A percentile compares a stretch with the other conserved stretches of the same genome.
These are phyloP conservation scores for Enteromius radiatus DNA, from an alignment of 2,797 vertebrate species.

Conservation along the genomic window DNA sequence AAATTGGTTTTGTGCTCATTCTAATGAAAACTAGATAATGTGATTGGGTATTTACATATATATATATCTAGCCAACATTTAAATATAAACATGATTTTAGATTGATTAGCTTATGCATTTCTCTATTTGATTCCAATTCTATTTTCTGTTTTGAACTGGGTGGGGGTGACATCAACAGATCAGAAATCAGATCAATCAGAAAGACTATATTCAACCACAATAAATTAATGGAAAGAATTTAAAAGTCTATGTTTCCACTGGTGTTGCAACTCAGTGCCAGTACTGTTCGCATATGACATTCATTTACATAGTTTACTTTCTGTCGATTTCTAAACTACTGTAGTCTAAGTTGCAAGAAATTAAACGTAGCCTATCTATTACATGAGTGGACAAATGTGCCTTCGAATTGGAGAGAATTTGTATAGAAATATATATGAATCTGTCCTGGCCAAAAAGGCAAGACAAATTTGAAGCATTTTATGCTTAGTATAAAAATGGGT, in stretches of 20 bases:
- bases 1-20: background rate
- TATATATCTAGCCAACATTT: background rate
- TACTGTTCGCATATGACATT: background rate
- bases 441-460: background rate
- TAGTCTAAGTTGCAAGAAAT: background rate
- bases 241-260: background rate
- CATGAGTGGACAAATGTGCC: background rate
- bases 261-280: background rate
- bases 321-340: background rate
- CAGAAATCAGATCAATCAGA: too few relatives aligned
- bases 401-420: background rate
- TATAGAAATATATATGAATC: background rate
- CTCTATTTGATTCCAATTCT: background rate
- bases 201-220: background rate
- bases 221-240: background rate
- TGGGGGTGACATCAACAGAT: background rate
- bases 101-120: background rate
- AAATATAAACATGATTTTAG: background rate
- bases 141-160: background rate
- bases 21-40: background rate
- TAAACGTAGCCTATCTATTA: background rate
- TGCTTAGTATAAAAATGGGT: conserved; percentile 39
- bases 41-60: background rate
- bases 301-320: background rate
- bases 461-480: background rate